Evolutionary conservation across 2,113 vertebrate species (phyloP), one percentile per base, ranked within the genome.

Genomic region (Pyxicephalus adspersus): DNA sequence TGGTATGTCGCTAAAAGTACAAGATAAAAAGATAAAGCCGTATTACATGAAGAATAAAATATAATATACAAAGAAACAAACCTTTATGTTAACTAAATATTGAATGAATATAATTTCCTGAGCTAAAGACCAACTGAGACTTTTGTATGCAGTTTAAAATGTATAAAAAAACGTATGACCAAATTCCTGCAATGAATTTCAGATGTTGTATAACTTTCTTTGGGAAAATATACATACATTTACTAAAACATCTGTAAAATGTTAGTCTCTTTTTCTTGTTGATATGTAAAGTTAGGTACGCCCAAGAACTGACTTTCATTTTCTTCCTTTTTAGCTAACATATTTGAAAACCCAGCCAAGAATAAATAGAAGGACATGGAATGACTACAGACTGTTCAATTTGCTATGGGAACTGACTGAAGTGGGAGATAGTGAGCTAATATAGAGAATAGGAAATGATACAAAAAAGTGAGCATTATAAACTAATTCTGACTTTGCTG

Each of bases 211-310:
- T 57, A 31, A 55, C 26, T 71, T 73, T n/a, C 45, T 73, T 81
- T 29, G 72, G 25, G 3, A 80, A 80, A 72, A 72, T 64, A 64
- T 72, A 64, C 60, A 74, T 57, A 65, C 11, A 79, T 60, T 74
- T 64, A 65, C 45, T 5, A 80, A 64, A 64, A 63, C 79, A 81
- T 81, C 79, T 81, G 79, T 64, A 81, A 74, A 64, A 64, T 74
- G 45, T 81, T 81, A 74, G 26, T 19, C 18, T 18, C 52, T 13
- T 31, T 81, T 65, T 68, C 20, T 28, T 60, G 58, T 52, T 73
- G 29, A 81, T 73, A 81, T 73, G 45, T 73, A 63, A 80, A 63
- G 19, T 52, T 61, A 54, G 64, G 54, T 64, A 64, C 19, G 51
- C 60, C 78, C 67, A 54, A 31, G n/a, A 77, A 77, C 16, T 55